These are phyloP conservation scores for Lordiphosa mommai DNA, from an alignment of 1,140 invertebrate species.

Conservation along the genomic window DNA sequence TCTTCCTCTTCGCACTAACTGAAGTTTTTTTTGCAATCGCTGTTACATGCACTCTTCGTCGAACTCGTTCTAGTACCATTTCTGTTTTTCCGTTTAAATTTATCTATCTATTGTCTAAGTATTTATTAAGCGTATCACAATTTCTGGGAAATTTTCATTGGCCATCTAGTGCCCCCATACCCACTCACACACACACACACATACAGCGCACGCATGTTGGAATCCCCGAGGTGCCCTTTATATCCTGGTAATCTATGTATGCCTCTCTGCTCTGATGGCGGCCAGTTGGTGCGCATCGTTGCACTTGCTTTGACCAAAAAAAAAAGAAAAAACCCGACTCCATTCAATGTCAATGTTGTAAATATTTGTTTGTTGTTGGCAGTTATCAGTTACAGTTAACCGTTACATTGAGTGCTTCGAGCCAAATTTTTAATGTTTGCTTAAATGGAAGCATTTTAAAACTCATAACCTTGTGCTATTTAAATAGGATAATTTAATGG, in stretches of 20 bases:
- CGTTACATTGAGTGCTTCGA: constrained; percentile 6
- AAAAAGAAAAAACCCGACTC: not conserved
- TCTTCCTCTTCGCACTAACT: too few species aligned
- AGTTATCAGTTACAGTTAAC: constrained; percentile 14
- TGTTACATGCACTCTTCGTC: too few species aligned
- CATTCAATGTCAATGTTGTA: constrained; percentile 59
- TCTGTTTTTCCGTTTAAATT: too few species aligned
- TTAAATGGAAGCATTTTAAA: not conserved
- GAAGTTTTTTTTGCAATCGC: too few species aligned
- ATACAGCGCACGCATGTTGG: constrained; percentile 10
- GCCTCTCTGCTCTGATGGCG: constrained; percentile 7
- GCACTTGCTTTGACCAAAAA: constrained; percentile 21
- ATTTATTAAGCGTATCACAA: too few species aligned
- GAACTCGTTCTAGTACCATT: too few species aligned
- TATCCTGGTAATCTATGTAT: constrained; percentile 39
- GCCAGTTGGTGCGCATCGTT: constrained; percentile 36
- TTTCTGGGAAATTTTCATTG: too few species aligned
- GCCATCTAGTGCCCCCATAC: not conserved
- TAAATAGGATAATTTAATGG: too few species aligned
- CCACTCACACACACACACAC: not conserved
- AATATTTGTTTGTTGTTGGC: constrained; percentile 5
- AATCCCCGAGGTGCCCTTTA: constrained; percentile 50
- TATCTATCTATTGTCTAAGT: too few species aligned
- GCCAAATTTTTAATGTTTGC: constrained; percentile 10
- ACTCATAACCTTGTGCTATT: not conserved